Percentiles rank a stretch among this genome's conserved stretches.
phyloP scores from a whole-genome alignment of 2,888 invertebrate species.

The Hydropsyche betteni region DNA sequence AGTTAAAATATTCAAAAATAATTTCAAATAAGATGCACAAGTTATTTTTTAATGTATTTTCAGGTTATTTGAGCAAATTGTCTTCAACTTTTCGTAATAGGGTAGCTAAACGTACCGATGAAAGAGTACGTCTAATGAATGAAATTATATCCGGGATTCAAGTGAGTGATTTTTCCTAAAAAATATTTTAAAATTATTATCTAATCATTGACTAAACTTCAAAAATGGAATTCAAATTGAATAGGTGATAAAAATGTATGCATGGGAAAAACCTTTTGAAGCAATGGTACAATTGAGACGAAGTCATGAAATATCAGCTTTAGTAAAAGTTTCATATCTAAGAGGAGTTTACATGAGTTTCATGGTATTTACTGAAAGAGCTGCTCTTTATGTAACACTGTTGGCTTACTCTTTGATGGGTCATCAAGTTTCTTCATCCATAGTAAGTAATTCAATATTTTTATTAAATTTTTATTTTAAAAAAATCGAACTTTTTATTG shows the following conservation, averaged over 20 bases:
- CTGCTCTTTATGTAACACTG: slow-evolving; percentile 84
- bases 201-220: slow-evolving; percentile 1
- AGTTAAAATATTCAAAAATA: neutral
- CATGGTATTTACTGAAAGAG: slow-evolving; percentile 86
- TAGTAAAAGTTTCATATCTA: slow-evolving; percentile 72
- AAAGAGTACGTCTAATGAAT: slow-evolving; percentile 91
- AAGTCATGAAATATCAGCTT: slow-evolving; percentile 71
- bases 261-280: slow-evolving; percentile 93
- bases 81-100: slow-evolving; percentile 74
- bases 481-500: slow-evolving; percentile 49
- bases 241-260: slow-evolving; percentile 95
- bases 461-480: neutral
- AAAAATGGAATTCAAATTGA: neutral
- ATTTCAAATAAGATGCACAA: neutral
- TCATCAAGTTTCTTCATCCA: slow-evolving; percentile 66
- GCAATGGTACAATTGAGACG: slow-evolving; percentile 81
- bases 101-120: slow-evolving; percentile 88
- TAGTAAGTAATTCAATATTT: slow-evolving; percentile 58
- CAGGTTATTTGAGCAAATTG: slow-evolving; percentile 73
- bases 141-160: slow-evolving; percentile 94
- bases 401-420: slow-evolving; percentile 79
- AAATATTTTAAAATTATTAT: neutral
- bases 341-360: slow-evolving; percentile 74
- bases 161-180: slow-evolving; percentile 61
- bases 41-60: slow-evolving; percentile 50